Base-by-base conservation (phyloP, 1,140 invertebrate genomes). In the Varroa destructor region DNA sequence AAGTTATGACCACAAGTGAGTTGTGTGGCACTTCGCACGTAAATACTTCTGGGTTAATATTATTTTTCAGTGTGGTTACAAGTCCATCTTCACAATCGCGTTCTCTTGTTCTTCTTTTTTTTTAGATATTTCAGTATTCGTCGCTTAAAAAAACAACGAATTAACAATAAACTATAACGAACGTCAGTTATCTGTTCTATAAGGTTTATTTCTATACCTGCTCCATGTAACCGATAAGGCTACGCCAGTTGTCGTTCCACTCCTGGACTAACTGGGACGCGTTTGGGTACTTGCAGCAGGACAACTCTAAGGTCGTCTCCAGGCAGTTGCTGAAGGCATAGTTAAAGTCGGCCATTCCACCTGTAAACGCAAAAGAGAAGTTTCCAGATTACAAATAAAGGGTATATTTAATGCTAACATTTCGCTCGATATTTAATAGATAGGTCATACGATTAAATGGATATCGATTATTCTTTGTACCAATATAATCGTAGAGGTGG, bases 271-370 rank as follows among this genome's bases (percentile, higher is more conserved):
- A 78, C 3, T 84, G 79, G 1, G 80, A 81, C 0, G 87, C 86
- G 2, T 74, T 72, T 0, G 95, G 94, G 81, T 88, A 97, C 81
- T 99, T 99, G 80, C 91, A 93, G 82, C 96, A 99, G 61, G 89
- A 90, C 71, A 99, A 79, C 79, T 99, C 95, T 75, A 99, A 87
- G 5, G 95, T 98, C 70, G 98, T 86, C 80, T 99, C 96, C 79
- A 96, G 93, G 78, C 92, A 92, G 80, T 97, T 97, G 8, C 89
- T 95, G 74, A 88, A 85, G 4, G 90, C 82, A 79, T 99, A 99
- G 82, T 97, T 98, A 79, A 93, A 99, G 80, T 99, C 95, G 82
- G 97, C 93, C 94, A 97, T 96, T 56, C 93, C 93, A 76, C 90
- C 89, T 86, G 81, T 73, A 75, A 74, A 73, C 75, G 75, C 12